A percentile compares a stretch with the other conserved stretches of the same genome.
Conservation (phyloP, 2,888 invertebrate species). For the Tetanocera ferruginea region DNA sequence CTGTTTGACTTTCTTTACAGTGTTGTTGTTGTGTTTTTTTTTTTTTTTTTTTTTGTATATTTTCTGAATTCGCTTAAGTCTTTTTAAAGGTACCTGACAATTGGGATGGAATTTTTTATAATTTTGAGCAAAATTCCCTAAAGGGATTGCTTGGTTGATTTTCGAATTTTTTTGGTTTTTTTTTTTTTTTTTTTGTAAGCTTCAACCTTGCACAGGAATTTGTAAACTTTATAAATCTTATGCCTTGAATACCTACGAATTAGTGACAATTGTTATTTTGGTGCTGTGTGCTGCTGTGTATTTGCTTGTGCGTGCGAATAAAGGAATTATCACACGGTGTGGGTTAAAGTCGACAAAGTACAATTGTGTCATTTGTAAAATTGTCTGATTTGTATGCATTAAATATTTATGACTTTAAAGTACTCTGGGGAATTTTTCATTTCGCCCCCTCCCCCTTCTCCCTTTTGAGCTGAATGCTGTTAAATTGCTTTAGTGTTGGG, state of each 20-base stretch:
- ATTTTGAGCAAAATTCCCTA: neutral
- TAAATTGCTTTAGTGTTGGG: neutral
- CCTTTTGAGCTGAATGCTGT: neutral
- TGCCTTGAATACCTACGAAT: neutral
- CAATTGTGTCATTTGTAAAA: too few relatives aligned
- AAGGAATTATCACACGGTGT: neutral
- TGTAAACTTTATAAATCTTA: neutral
- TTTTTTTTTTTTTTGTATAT: neutral
- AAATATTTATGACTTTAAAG: constrained; percentile 18
- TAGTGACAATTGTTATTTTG: neutral
- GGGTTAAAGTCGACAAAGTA: too few relatives aligned
- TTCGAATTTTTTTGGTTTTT: neutral
- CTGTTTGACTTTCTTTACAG: neutral
- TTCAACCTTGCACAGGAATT: neutral
- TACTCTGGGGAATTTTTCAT: neutral
- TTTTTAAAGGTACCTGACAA: neutral
- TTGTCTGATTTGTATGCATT: neutral
- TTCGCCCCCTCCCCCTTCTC: rapidly evolving
- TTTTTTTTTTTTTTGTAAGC: neutral
- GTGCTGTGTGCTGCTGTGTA: too few relatives aligned
- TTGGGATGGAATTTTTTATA: too few relatives aligned
- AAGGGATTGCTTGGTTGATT: neutral
- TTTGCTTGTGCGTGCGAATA: neutral
- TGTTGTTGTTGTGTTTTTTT: neutral
- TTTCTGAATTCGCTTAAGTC: too few relatives aligned